Evolutionary conservation across 1,140 invertebrate species (phyloP), one percentile per base, ranked within the genome.

Genomic region (Drosophila biarmipes): DNA sequence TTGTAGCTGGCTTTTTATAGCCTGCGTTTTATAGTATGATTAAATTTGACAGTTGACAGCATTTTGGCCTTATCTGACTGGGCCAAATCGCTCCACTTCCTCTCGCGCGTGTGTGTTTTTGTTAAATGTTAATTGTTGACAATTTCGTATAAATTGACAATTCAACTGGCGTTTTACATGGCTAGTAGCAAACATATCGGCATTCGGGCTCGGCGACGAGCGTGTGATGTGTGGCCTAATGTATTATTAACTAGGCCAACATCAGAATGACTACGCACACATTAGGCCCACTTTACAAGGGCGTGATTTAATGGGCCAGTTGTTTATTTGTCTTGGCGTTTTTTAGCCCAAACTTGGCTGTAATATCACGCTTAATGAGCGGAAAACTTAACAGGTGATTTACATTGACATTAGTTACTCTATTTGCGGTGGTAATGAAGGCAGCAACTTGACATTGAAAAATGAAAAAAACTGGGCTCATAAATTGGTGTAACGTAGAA

Each of bases 21-120:
- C 55, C 62, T 24, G 57, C 52, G 62, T 63, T 85, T 84, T 74
- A 78, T 82, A 58, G 80, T 85, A 74, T 87, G 82, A 87, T 86
- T 82, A 78, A 81, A 87, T 87, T 86, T 86, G 81, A 86, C 81
- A 86, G 82, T 87, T 87, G 81, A 86, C 81, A 86, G 80, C 82
- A 59, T 87, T 87, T 87, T 64, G 53, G 66, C 48, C 59, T 72
- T 78, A 78, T 78, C 74, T 68, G 52, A 42, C n/a, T 69, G 64
- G 34, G 45, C 69, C 17, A 45, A 57, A 77, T 71, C 66, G 51
- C 64, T 56, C 56, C 64, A 71, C 56, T 78, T 78, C 54, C 45
- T 57, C 24, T 37, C 46, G 21, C 37, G 24, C 54, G 19, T 56
- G 38, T 56, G 57, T 35, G 55, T 19, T 43, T 64, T 21, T 77